Evolutionary conservation across 1,140 invertebrate genomes (phyloP), one percentile per base, ranked within the genome.

Genomic region (Trachelipus rathkii): DNA sequence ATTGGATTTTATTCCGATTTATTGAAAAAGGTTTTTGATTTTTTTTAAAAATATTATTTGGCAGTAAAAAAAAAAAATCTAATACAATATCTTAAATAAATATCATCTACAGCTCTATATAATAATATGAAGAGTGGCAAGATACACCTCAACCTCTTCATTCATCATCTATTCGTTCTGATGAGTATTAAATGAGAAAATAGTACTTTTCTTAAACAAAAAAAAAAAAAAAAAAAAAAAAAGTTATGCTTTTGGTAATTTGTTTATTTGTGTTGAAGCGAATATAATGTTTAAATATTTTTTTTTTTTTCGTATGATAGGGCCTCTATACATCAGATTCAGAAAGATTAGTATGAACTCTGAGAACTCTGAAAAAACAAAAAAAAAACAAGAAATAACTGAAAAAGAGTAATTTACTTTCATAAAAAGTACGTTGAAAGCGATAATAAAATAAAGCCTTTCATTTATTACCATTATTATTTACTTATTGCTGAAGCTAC

Each of bases 1-100:
- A 50, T 23, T 44, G 73, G n/a, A 53, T 46, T 60, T 53, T n/a
- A 43, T 60, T 53, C 13, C 15, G 11, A 44, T 71, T n/a, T 71
- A 71, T 71, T 43, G n/a, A 71, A 21, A 43, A 24, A 43, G 24
- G n/a, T 10, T 11, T n/a, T 71, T 43, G 24, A 71, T 43, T 21
- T 71, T n/a, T 24, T 5, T 19, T 11, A 24, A 70, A 6, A 24
- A 70, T 4, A n/a, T 70, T 60, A 19, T 15, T 15, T 19, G 50
- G 11, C 50, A 19, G 50, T 33, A 6, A 33, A 33, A 33, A 33
- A 33, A 33, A 33, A 33, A 33, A 33, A 33, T 33, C 33, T 33
- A 33, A 33, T n/a, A n/a, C n/a, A 33, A 33, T 33, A 33, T 33
- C 33, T 33, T 33, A 3, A 3, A 3, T 3, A 33, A 33, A 33